Evolutionary conservation across 2,797 vertebrate species (phyloP).

Genomic region (Trichosurus vulpecula): DNA sequence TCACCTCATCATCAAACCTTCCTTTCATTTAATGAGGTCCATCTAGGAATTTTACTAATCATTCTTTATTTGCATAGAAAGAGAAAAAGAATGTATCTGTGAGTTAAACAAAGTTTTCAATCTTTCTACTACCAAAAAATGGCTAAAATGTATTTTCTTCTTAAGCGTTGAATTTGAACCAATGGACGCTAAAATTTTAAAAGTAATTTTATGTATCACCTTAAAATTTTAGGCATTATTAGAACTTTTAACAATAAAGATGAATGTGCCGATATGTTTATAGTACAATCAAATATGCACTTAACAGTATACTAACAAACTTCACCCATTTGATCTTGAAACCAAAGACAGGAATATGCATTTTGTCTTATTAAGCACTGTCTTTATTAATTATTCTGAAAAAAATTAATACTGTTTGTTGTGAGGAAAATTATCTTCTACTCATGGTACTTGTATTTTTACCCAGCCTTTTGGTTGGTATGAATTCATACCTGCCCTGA

Average conservation of each 20-base stretch:
- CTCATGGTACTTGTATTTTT: background rate
- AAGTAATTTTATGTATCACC: background rate
- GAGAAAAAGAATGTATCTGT: slow-evolving; percentile 16
- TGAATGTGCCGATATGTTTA: background rate
- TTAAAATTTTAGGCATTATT: background rate
- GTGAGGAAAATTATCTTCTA: background rate
- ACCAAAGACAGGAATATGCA: background rate
- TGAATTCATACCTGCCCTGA: background rate
- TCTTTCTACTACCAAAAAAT: background rate
- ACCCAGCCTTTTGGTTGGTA: background rate
- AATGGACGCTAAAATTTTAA: background rate
- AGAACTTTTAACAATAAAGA: background rate
- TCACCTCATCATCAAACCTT: background rate
- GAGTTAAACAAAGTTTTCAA: background rate
- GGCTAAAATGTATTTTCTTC: background rate
- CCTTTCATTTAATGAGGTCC: background rate
- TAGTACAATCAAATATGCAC: background rate
- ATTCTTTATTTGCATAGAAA: background rate
- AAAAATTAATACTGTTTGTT: background rate
- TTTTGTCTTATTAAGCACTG: background rate
- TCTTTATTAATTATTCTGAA: background rate
- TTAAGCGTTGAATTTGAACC: background rate
- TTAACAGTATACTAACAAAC: background rate
- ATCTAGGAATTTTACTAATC: slow-evolving; percentile 5
- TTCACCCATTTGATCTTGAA: background rate